A percentile compares a stretch with the other conserved stretches of the same genome.
Conservation (phyloP, 2,797 vertebrate genomes). For the Melanotaenia maccullochi region DNA sequence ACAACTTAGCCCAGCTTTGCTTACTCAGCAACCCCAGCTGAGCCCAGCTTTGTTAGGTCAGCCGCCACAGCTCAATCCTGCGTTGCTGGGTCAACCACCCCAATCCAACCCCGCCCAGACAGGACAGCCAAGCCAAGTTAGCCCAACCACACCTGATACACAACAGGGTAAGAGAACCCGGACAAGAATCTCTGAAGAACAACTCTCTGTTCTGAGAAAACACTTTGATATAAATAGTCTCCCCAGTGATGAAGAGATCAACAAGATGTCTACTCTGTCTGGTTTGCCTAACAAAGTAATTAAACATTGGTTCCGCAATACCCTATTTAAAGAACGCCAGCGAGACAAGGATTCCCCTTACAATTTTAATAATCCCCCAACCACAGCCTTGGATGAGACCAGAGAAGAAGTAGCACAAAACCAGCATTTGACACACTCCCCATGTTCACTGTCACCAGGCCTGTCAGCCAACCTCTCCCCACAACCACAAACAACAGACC, state of each 20-base stretch:
- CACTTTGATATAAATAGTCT: slow-evolving; percentile 99
- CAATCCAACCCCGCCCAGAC: slow-evolving; percentile 62
- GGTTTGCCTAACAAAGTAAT: slow-evolving; percentile 96
- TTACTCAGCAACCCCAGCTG: slow-evolving; percentile 64
- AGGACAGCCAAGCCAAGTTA: slow-evolving; percentile 79
- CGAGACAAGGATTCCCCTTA: slow-evolving; percentile 99
- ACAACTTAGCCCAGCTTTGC: slow-evolving; percentile 65
- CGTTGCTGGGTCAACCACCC: slow-evolving; percentile 62
- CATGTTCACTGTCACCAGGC: slow-evolving; percentile 67
- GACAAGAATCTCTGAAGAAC: slow-evolving; percentile 96
- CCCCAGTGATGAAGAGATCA: slow-evolving; percentile 96
- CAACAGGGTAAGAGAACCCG: slow-evolving; percentile 95
- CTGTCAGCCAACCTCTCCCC: slow-evolving; percentile 53
- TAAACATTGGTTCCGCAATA: slow-evolving; percentile 99
- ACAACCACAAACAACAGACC: slow-evolving; percentile 80
- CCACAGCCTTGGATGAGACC: slow-evolving; percentile 91
- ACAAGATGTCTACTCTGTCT: slow-evolving; percentile 93
- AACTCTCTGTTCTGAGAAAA: slow-evolving; percentile 90
- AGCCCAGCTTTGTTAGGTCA: slow-evolving; percentile 71
- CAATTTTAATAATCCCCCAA: slow-evolving; percentile 98
- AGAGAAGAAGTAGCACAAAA: slow-evolving; percentile 87
- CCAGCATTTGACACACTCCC: slow-evolving; percentile 78
- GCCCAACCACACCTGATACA: slow-evolving; percentile 85
- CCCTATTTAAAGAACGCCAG: slow-evolving; percentile 97
- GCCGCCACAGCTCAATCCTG: slow-evolving; percentile 62